A percentile compares a stretch with the other conserved stretches of the same genome.
Evolutionary conservation across 2,888 invertebrate genomes (phyloP).

Genomic region (Lithosia quadra): DNA sequence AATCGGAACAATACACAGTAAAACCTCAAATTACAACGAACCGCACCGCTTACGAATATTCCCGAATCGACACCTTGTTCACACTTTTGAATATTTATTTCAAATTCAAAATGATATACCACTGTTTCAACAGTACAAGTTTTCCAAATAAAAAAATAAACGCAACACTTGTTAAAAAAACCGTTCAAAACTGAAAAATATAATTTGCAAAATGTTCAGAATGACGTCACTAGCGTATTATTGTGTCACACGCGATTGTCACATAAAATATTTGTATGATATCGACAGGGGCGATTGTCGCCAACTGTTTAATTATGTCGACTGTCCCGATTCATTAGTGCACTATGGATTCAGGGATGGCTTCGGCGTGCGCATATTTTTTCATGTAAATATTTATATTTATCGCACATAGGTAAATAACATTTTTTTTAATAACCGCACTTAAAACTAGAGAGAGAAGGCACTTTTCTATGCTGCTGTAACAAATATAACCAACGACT

Average conservation of each 20-base stretch:
- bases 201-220: background rate
- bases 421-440: background rate
- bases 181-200: background rate
- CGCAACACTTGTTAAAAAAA: background rate
- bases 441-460: background rate
- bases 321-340: conserved; percentile 85
- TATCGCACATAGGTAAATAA: too few species aligned
- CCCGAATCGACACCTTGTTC: background rate
- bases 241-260: conserved; percentile 47
- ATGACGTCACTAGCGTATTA: conserved; percentile 48
- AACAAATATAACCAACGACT: too few species aligned
- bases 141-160: background rate
- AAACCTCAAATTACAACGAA: background rate
- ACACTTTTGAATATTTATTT: background rate
- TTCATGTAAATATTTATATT: background rate
- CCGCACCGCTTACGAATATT: background rate
- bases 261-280: conserved; percentile 70
- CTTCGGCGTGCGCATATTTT: conserved; percentile 31
- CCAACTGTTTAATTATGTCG: conserved; percentile 84
- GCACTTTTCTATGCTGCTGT: background rate
- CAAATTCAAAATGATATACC: background rate
- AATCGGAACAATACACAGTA: background rate
- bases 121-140: background rate
- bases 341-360: conserved; percentile 76
- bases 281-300: conserved; percentile 73